Evolutionary conservation across 2,888 invertebrate genomes (phyloP).

Genomic region (Palloptera scutellata): DNA sequence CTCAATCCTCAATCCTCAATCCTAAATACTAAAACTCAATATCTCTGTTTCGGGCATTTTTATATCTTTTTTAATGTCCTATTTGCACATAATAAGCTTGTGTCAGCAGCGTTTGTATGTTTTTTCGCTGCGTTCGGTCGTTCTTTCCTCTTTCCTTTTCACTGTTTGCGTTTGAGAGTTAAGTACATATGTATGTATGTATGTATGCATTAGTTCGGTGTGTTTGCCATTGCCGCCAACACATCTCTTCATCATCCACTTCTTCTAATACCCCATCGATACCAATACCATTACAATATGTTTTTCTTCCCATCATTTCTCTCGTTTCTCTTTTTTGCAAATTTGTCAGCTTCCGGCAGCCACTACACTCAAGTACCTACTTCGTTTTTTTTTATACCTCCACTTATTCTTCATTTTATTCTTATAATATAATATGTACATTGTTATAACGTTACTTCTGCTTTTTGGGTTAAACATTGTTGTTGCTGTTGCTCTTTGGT

Average conservation of each 20-base stretch:
- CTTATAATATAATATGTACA: background rate
- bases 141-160: too few species aligned
- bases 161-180: too few species aligned
- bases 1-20: too few species aligned
- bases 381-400: too few species aligned
- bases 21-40: background rate
- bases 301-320: background rate
- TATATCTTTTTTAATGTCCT: constrained; percentile 23
- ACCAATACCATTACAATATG: too few species aligned
- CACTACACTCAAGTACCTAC: background rate
- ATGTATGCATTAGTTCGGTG: background rate
- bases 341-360: constrained; percentile 26
- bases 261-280: background rate
- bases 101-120: background rate
- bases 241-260: background rate
- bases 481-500: constrained; percentile 4
- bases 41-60: constrained; percentile 26
- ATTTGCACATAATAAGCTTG: constrained; percentile 18
- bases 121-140: too few species aligned
- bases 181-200: background rate
- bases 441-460: too few species aligned
- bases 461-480: background rate
- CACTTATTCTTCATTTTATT: background rate
- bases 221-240: background rate
- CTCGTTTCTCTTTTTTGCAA: constrained; percentile 12